Base-by-base conservation (phyloP, 2,113 vertebrate genomes). In the Cacatua alba region DNA sequence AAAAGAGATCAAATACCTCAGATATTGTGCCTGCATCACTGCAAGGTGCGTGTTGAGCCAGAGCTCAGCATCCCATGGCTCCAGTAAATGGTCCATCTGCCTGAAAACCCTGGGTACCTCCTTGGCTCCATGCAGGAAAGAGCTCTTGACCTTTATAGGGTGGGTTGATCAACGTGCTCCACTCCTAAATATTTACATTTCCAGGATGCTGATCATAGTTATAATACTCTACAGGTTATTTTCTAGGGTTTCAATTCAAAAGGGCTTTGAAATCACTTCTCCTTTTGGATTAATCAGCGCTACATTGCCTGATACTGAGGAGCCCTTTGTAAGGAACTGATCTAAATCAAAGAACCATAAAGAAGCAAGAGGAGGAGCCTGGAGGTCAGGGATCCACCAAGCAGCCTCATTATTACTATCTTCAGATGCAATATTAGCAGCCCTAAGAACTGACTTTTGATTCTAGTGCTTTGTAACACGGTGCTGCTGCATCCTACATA, bases 281-380 rank as follows among this genome's bases (percentile, higher is more conserved):
- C 17, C 4, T 41, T 41, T 53, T 57, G n/a, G 33, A 13, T 46
- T 75, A 11, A 70, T 60, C 49, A 11, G 55, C 13, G 51, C 28
- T 31, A 6, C 5, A 0, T 35, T 2, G 1, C 44, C 29, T 0
- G 5, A 7, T 44, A 10, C 12, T 0, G 5, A 70, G 37, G 31
- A 57, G 26, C 37, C 41, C 17, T 53, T 55, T 77, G 51, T 13
- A 31, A 67, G 43, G 17, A 35, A 29, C 18, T 3, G 21, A 52
- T 9, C 12, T 19, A 37, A 88, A 85, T 33, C 3, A 37, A 41
- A 35, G 55, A 1, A 16, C 10, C 57, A 24, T 35, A 14, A 35
- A 76, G 57, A 6, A 35, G 24, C 29, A 69, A 18, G 6, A 41
- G 3, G 23, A 39, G 19, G 62, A 67, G 11, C 13, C 13, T 31